phyloP scores from a whole-genome alignment of 2,797 vertebrate genomes.

The Ctenopoma multispine region DNA sequence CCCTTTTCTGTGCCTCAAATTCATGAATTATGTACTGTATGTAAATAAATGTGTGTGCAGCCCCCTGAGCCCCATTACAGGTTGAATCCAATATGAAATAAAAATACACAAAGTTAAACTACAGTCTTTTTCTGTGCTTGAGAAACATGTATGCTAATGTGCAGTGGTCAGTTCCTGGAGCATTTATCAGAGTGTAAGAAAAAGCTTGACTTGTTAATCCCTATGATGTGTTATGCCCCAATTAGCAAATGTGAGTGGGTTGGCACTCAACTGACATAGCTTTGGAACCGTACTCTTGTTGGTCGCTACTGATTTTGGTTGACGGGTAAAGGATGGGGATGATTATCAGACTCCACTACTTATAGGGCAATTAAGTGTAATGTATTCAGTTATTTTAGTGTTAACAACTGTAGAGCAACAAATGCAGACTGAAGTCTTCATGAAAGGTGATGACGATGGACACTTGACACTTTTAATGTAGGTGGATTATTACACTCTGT shows the following conservation, averaged over 20 bases:
- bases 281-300: too few relatives aligned
- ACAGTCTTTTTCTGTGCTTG: background rate
- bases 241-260: too few relatives aligned
- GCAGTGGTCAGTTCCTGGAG: background rate
- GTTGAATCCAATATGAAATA: conserved; percentile 32
- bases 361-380: background rate
- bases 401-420: background rate
- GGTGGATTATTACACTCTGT: background rate
- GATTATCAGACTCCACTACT: background rate
- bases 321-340: background rate
- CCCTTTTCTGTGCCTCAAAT: conserved; percentile 10
- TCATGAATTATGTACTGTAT: conserved; percentile 41
- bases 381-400: background rate
- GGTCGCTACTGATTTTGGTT: too few relatives aligned
- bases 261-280: too few relatives aligned
- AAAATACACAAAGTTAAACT: conserved; percentile 13
- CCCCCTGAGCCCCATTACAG: conserved; percentile 33
- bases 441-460: background rate
- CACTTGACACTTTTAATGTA: background rate
- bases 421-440: background rate
- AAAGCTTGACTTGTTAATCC: background rate
- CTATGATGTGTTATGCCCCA: background rate
- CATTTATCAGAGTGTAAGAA: background rate
- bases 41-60: conserved; percentile 12
- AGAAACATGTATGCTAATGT: background rate